Evolutionary conservation across 1,140 invertebrate genomes (phyloP), one percentile per base, ranked within the genome.

Genomic region (Gryon sp.): DNA sequence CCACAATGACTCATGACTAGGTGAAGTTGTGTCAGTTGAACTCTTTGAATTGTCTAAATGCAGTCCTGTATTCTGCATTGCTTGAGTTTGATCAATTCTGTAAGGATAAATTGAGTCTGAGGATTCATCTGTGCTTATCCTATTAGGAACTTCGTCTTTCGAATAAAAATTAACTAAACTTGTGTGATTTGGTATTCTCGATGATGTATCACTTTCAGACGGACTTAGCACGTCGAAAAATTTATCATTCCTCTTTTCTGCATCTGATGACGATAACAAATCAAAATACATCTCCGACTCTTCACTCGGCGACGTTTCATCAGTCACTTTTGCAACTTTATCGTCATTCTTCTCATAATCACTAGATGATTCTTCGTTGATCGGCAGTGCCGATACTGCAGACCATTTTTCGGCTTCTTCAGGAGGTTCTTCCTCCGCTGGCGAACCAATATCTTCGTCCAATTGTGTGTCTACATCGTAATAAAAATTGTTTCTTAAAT

Each of bases 371-470:
- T 82, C 68, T 30, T 78, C 76, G 2, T 46, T 36, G 15, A 83
- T 78, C 0, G 80, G 16, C 0, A 70, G 57, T 6, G 78, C 55
- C 0, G 78, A 48, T 11, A 83, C 83, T 0, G 83, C 77, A 0
- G 43, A 0, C 82, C 28, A 4, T 70, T 69, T 0, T 80, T 78
- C 7, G 0, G 81, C 24, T 18, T 83, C 87, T 22, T 90, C 89
- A 3, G 79, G 66, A 0, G 81, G 69, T 12, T 89, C 90, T 80
- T 92, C 92, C 59, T 93, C 92, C 2, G 90, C 90, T 0, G 93
- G 93, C 76, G 93, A 94, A 11, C 90, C 90, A 0, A 90, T 65
- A 6, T 80, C 92, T 50, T 92, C 91, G 59, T 92, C 91, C 16
- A 91, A 84, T 80, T 92, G 92, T 34, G 90, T 87, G 59, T 91